Base-by-base conservation (phyloP, 2,113 vertebrate species). In the Donacobius atricapilla region DNA sequence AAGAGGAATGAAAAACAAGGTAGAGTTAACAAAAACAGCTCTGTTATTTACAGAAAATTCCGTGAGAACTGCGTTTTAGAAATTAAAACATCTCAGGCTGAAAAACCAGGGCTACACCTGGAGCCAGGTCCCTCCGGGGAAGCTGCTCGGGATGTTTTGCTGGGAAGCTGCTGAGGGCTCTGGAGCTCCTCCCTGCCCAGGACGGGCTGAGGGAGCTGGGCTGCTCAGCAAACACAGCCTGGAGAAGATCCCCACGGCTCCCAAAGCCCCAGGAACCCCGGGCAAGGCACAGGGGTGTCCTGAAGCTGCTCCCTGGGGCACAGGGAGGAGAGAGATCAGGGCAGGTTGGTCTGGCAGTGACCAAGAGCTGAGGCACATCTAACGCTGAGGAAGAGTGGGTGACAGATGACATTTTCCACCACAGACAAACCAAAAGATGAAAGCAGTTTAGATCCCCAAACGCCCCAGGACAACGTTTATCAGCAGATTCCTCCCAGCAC, bases 401-500 rank as follows among this genome's bases (percentile, higher is more conserved):
- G 28, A 17, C 10, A 44, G 40, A 14, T 4, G 25, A 5, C 50
- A 6, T 30, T 1, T 35, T 0, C 57, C 65, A 65, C n/a, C 25
- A 11, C 19, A 66, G 48, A 68, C 48, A 30, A 45, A 10, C 8
- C 11, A 1, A 20, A 25, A 48, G 60, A 9, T 2, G 12, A 21
- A 56, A 3, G 1, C 19, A 7, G 6, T 31, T n/a, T 6, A 11
- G 31, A 6, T 24, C 42, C 9, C 27, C 20, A 11, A 25, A 4
- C 14, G 23, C 2, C 2, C 39, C 21, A 7, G 47, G 33, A 2
- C 45, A 9, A 1, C 0, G 5, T 22, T 30, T 2, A 7, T 1
- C 68, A 33, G 51, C 0, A 1, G 14, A 9, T n/a, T 21, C 40
- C 80, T 73, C 83, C 42, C 13, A 11, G n/a, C 77, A 14, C 72